Evolutionary conservation across 2,888 invertebrate species (phyloP), one percentile per base, ranked within the genome.

Genomic region (Drosophila setosimentum): DNA sequence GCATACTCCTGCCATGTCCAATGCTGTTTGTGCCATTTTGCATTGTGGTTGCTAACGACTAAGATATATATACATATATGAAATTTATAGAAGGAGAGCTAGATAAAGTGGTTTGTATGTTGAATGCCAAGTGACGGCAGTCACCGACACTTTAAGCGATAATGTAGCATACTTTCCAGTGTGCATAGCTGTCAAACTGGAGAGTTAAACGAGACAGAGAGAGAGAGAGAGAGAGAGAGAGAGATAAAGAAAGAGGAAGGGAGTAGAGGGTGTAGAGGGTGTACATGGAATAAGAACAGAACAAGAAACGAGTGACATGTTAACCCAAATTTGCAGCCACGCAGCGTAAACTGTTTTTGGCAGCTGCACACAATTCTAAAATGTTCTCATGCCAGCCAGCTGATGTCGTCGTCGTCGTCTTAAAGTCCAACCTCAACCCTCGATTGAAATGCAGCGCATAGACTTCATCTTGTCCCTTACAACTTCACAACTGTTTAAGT

Each of bases 271-370:
- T 2, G 40, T 40, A 10, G 13, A 45, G 21, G 45, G 45, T 6
- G 42, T 21, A 7, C 13, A 7, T 13, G 21, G 45, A 45, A 21
- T 7, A 60, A 18, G 27, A 54, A 35, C 13, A 27, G 35, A 27
- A 55, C 27, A 37, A n/a, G 48, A 49, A 73, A 73, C 66, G 60
- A 87, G 80, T 75, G 90, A 86, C 90, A 90, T 88, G 88, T 90
- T 90, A 90, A 91, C 90, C 90, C 81, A 89, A 89, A 91, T 91
- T 86, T 83, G 80, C 73, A 81, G 76, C 78, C 76, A 80, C 78
- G 70, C 80, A 75, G 64, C 67, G 61, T 73, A 78, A 87, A 83
- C 84, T 81, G 80, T 71, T 87, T 73, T 78, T 86, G 87, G 79
- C 89, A 89, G 84, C 89, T 81, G 84, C 81, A 80, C 77, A 80